Evolutionary conservation across 2,888 invertebrate genomes (phyloP).

Genomic region (Phengaris arion): DNA sequence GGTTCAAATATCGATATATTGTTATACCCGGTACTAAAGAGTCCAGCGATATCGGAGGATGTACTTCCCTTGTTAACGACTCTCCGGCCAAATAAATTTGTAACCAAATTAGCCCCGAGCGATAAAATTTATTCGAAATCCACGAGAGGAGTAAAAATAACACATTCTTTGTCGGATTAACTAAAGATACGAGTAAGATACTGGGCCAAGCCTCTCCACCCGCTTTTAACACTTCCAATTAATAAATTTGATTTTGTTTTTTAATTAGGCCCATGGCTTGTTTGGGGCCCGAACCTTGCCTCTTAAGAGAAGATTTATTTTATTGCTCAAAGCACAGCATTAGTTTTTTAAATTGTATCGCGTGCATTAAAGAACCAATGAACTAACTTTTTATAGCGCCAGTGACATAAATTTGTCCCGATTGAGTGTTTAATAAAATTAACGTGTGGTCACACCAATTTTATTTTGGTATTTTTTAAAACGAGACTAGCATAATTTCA

Average conservation of each 20-base stretch:
- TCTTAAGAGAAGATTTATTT: constrained; percentile 76
- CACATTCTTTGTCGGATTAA: constrained; percentile 79
- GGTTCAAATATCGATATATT: constrained; percentile 73
- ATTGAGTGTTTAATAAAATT: constrained; percentile 51
- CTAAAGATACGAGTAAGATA: constrained; percentile 77
- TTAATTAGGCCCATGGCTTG: constrained; percentile 74
- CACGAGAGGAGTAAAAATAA: constrained; percentile 78
- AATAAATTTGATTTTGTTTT: constrained; percentile 80
- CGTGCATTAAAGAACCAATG: constrained; percentile 54
- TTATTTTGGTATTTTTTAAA: background rate
- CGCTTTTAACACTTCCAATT: constrained; percentile 80
- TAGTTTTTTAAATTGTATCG: constrained; percentile 55
- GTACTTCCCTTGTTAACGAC: constrained; percentile 77
- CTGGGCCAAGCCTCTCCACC: constrained; percentile 70
- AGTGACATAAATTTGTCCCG: constrained; percentile 49
- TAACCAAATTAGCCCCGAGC: constrained; percentile 78
- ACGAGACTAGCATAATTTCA: no score
- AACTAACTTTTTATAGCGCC: constrained; percentile 57
- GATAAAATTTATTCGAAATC: constrained; percentile 80
- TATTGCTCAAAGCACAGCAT: constrained; percentile 72
- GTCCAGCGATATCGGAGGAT: constrained; percentile 74
- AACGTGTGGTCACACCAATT: constrained; percentile 2
- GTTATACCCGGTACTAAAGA: constrained; percentile 74
- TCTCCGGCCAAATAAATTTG: constrained; percentile 78
- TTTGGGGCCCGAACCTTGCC: constrained; percentile 67